Evolutionary conservation across 2,797 vertebrate species (phyloP).

Genomic region (Poecilia picta): DNA sequence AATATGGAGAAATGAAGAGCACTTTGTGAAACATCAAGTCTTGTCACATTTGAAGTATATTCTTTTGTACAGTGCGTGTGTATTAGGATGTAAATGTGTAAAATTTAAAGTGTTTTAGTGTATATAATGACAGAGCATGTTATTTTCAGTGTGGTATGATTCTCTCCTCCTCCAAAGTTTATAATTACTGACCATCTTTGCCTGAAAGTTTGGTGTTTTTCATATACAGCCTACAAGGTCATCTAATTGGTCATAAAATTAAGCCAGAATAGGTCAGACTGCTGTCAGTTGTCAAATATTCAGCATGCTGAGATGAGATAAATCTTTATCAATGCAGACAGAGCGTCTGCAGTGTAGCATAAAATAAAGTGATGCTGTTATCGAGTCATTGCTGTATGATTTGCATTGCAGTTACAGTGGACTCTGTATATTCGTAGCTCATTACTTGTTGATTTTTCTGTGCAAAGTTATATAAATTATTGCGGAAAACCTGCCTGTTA

Average conservation of each 20-base stretch:
- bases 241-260: neutral
- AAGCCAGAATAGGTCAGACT: neutral
- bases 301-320: neutral
- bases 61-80: neutral
- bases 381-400: neutral
- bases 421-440: neutral
- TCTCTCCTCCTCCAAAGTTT: neutral
- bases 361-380: neutral
- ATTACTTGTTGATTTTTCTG: neutral
- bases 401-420: neutral
- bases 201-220: neutral
- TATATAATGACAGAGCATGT: neutral
- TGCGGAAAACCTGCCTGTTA: too few relatives aligned
- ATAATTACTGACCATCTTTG: neutral
- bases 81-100: neutral
- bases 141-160: neutral
- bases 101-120: neutral
- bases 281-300: neutral
- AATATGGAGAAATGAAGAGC: neutral
- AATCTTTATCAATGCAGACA: neutral
- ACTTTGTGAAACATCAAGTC: neutral
- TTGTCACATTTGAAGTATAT: neutral
- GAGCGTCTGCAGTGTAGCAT: neutral
- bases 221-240: neutral
- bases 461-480: too few relatives aligned